Base-by-base conservation (phyloP, 2,113 vertebrate genomes). In the Oophaga pumilio region DNA sequence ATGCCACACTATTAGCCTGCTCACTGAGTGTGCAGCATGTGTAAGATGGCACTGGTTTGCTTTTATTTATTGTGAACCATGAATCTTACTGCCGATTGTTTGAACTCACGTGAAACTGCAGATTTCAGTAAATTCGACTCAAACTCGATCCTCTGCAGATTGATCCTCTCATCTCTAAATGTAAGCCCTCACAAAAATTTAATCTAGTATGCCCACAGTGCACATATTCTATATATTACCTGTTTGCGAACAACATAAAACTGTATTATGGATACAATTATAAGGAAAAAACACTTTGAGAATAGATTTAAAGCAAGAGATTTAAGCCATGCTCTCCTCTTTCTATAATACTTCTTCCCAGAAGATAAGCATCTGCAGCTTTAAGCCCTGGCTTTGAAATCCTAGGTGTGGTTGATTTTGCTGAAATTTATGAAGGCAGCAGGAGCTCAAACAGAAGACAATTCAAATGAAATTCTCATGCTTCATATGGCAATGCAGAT, bases 371-470 rank as follows among this genome's bases (percentile, higher is more conserved):
- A 43, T 66, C 80, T 66, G 59, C 60, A 66, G 18, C 28, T 82
- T 43, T 66, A 82, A 64, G 17, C 11, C 59, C 11, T 33, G 33
- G 59, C 79, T 64, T 60, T 82, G 33, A 43, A 84, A 84, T 56
- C 11, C n/a, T 71, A 73, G 66, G 82, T 53, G 82, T 73, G 64
- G 82, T 24, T 73, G 43, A 59, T 73, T 57, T 17, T 73, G 82
- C 82, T 59, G 68, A 84, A 84, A 56, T 74, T 84, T 74, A 84
- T 74, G 50, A 84, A 33, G 52, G 68, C 50, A 84, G 66, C 50
- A 43, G 64, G 24, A 84, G 68, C 66, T 33, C n/a, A 73, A 26
- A 73, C 52, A 57, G 50, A 57, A 84, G 82, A 84, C 52, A 59
- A 28, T 84, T 73, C 24, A 74, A 84, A 84, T 74, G 14, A 57